Evolutionary conservation across 2,797 vertebrate species (phyloP).

Genomic region (Sebastes diploproa): DNA sequence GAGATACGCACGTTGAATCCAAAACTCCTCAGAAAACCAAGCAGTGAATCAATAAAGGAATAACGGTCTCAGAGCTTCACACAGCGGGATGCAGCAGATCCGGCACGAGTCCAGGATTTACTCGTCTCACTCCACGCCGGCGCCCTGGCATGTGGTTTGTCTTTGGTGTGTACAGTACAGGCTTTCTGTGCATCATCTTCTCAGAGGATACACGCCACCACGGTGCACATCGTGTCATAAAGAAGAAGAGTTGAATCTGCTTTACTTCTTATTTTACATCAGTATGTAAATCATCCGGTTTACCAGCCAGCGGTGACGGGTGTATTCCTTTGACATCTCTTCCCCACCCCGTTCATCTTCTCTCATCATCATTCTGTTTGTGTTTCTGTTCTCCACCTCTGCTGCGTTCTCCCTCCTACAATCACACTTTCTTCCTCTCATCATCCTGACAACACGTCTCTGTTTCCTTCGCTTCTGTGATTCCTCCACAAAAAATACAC

Average conservation of each 20-base stretch:
- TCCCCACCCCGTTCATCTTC: background rate
- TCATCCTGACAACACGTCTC: background rate
- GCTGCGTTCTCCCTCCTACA: constrained; percentile 11
- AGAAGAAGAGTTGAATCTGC: background rate
- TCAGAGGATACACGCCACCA: background rate
- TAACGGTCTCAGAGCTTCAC: background rate
- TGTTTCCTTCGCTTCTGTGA: background rate
- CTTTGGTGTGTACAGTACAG: background rate
- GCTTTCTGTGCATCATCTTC: background rate
- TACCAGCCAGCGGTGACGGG: background rate
- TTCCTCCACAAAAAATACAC: background rate
- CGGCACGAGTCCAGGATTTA: background rate
- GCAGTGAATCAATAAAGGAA: background rate
- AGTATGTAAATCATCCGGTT: constrained; percentile 18
- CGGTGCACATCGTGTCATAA: background rate
- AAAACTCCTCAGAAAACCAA: background rate
- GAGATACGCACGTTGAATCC: background rate
- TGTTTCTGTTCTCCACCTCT: background rate
- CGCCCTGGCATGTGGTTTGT: background rate
- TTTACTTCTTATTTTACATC: background rate
- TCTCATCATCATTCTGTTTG: constrained; percentile 47
- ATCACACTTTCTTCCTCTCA: constrained; percentile 2
- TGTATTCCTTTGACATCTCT: constrained; percentile 24
- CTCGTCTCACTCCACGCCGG: background rate
- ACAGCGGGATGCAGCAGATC: background rate